These are phyloP conservation scores for Clunio marinus DNA, from an alignment of 2,888 invertebrate genomes.

Conservation along the genomic window DNA sequence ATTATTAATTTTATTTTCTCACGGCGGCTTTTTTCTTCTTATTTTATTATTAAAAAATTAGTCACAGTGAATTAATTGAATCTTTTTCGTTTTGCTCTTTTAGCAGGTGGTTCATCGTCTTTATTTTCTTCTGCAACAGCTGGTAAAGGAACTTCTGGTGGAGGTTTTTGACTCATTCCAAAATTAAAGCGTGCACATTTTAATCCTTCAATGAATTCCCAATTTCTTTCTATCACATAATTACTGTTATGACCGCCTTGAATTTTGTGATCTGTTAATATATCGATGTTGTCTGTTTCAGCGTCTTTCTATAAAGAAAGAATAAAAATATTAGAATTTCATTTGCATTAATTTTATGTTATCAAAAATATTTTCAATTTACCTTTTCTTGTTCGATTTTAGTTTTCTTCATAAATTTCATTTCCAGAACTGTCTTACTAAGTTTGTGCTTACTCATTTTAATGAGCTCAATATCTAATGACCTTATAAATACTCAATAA, in stretches of 20 bases:
- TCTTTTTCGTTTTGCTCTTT: constrained; percentile 7
- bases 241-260: neutral
- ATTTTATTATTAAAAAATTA: neutral
- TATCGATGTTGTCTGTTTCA: constrained; percentile 28
- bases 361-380: neutral
- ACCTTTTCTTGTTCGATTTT: constrained; percentile 34
- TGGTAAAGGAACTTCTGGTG: neutral
- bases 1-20: constrained; percentile 29
- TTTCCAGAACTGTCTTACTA: constrained; percentile 26
- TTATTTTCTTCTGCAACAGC: neutral
- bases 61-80: neutral
- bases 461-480: neutral
- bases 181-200: constrained; percentile 25
- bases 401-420: constrained; percentile 37
- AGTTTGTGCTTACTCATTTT: constrained; percentile 34
- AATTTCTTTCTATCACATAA: constrained; percentile 28
- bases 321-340: neutral
- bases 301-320: constrained; percentile 12
- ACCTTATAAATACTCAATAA: neutral
- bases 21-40: neutral
- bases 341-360: constrained; percentile 11
- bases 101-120: constrained; percentile 8
- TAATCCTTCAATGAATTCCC: constrained; percentile 26
- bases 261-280: constrained; percentile 30
- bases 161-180: constrained; percentile 25